phyloP scores from a whole-genome alignment of 2,888 invertebrate species.

The Drosophila meridionalis region DNA sequence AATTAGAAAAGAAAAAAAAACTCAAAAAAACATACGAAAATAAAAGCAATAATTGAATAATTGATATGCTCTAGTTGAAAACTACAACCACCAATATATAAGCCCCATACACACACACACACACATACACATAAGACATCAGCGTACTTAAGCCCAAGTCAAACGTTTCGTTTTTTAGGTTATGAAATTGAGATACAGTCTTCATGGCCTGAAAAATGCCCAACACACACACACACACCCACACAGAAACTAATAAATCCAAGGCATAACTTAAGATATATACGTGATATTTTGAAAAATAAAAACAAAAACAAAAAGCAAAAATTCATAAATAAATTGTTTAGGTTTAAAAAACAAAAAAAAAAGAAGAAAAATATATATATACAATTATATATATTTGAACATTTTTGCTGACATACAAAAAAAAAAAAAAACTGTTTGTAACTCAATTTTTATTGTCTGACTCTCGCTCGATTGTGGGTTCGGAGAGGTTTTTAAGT shows the following conservation, averaged over 20 bases:
- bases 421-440: slow-evolving; percentile 54
- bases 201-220: slow-evolving; percentile 23
- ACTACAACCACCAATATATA: slow-evolving; percentile 55
- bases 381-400: slow-evolving; percentile 62
- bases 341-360: slow-evolving; percentile 68
- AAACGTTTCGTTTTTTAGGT: slow-evolving; percentile 22
- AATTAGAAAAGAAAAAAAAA: slow-evolving; percentile 59
- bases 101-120: slow-evolving; percentile 20
- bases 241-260: slow-evolving; percentile 64
- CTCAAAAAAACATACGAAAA: slow-evolving; percentile 62
- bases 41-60: slow-evolving; percentile 78
- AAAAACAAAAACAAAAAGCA: slow-evolving; percentile 71
- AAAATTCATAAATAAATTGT: slow-evolving; percentile 80
- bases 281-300: slow-evolving; percentile 82
- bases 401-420: slow-evolving; percentile 74
- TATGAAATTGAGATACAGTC: slow-evolving; percentile 18
- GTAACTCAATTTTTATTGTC: slow-evolving; percentile 78
- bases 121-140: slow-evolving; percentile 17
- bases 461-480: slow-evolving; percentile 43
- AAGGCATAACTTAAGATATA: slow-evolving; percentile 81
- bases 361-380: slow-evolving; percentile 53
- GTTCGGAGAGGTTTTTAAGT: slow-evolving; percentile 66
- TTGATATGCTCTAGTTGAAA: slow-evolving; percentile 75
- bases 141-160: slow-evolving; percentile 49
- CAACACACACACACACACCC: slow-evolving; percentile 20